phyloP scores from a whole-genome alignment of 2,113 vertebrate genomes.

The Pitta sordida region DNA sequence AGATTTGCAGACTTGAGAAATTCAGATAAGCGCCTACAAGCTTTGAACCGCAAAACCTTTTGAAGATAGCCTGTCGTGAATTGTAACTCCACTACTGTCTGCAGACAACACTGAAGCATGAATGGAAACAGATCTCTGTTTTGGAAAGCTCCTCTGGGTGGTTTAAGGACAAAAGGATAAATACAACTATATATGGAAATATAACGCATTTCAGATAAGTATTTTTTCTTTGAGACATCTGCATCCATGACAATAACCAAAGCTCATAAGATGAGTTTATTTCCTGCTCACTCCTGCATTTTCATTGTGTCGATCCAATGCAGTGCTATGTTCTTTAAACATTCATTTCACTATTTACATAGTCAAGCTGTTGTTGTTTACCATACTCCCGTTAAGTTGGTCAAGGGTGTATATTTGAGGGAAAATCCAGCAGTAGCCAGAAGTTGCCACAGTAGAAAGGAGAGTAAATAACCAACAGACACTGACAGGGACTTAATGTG shows the following conservation, averaged over 20 bases:
- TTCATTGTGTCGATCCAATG: not conserved
- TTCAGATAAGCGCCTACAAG: constrained; percentile 42
- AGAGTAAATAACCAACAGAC: not conserved
- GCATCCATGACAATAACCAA: not conserved
- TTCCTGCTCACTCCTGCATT: not conserved
- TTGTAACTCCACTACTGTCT: not conserved
- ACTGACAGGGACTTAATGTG: not conserved
- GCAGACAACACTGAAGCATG: not conserved
- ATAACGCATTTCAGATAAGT: not conserved
- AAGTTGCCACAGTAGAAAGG: not conserved
- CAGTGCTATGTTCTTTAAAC: constrained; percentile 1
- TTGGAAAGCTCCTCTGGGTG: not conserved
- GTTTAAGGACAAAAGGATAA: not conserved
- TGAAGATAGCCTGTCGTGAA: constrained; percentile 30
- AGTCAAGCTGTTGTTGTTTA: constrained; percentile 31
- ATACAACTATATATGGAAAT: not conserved
- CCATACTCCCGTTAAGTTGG: not conserved
- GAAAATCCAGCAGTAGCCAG: not conserved
- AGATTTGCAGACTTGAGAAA: constrained; percentile 40
- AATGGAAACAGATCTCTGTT: constrained; percentile 42
- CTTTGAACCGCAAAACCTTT: constrained; percentile 37
- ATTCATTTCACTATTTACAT: not conserved
- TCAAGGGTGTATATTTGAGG: not conserved
- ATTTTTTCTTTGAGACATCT: not conserved
- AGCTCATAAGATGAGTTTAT: not conserved